Evolutionary conservation across 30 jellyfish, hydroid and myxozoan species (phyloP).

Genomic region (Aurelia sp.): DNA sequence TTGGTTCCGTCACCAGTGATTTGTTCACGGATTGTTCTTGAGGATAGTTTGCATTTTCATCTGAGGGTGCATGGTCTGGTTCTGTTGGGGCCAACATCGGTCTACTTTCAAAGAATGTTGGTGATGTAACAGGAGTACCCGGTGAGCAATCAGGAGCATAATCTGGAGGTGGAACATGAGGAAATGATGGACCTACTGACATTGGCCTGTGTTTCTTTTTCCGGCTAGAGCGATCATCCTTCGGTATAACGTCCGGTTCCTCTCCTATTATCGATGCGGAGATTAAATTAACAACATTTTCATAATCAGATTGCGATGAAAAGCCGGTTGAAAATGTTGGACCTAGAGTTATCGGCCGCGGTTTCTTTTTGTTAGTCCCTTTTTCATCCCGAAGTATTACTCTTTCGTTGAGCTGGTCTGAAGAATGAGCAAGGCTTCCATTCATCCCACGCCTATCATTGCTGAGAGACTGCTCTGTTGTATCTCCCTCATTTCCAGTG

Average conservation of each 20-base stretch:
- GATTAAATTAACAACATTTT: slow-evolving; percentile 49
- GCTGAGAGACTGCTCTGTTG: neutral
- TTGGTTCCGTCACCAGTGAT: neutral
- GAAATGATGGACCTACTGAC: slow-evolving; percentile 17
- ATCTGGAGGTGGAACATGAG: slow-evolving; percentile 51
- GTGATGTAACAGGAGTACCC: too few relatives aligned
- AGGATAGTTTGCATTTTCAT: too few relatives aligned
- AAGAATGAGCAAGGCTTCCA: slow-evolving; percentile 7
- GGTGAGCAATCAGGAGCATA: too few relatives aligned
- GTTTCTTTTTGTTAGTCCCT: slow-evolving; percentile 12
- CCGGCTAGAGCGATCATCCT: neutral
- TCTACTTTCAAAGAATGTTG: too few relatives aligned
- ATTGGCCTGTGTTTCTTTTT: slow-evolving; percentile 28
- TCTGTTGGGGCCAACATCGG: too few relatives aligned
- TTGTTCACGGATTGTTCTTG: neutral
- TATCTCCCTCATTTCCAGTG: neutral
- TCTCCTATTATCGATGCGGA: slow-evolving; percentile 42
- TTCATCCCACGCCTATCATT: neutral
- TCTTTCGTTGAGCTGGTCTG: slow-evolving; percentile 3
- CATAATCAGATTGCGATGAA: slow-evolving; percentile 49
- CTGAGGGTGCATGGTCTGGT: too few relatives aligned
- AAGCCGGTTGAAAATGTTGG: slow-evolving; percentile 49
- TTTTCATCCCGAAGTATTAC: slow-evolving; percentile 24
- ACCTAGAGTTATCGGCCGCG: slow-evolving; percentile 55
- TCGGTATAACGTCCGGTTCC: slow-evolving; percentile 22